Evolutionary conservation across 2,113 vertebrate species (phyloP).

Genomic region (Heterocephalus glaber): DNA sequence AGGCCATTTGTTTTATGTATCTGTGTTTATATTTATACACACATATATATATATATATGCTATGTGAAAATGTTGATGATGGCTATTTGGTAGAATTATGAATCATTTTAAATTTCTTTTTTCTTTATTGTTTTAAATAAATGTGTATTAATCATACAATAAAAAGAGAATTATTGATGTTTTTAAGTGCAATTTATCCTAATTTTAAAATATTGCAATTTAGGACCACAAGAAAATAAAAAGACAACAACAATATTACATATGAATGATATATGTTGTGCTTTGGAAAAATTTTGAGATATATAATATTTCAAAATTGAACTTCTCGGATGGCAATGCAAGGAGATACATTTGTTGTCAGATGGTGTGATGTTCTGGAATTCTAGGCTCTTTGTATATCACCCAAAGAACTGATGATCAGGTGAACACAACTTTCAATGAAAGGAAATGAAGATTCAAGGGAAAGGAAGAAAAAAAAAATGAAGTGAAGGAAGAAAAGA

Average conservation of each 20-base stretch:
- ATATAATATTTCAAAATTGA: not conserved
- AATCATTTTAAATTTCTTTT: not conserved
- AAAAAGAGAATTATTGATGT: not conserved
- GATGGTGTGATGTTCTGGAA: not conserved
- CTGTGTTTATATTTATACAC: not conserved
- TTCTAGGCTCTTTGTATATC: not conserved
- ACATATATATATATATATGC: not conserved
- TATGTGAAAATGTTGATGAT: not conserved
- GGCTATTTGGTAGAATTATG: not conserved
- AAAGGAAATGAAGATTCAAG: not conserved
- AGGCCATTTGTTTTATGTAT: not conserved
- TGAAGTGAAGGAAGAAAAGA: not conserved
- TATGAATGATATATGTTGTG: not conserved
- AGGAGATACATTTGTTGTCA: not conserved
- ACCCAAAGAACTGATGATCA: not conserved
- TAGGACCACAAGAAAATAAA: not conserved
- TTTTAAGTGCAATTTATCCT: not conserved
- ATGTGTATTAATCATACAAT: not conserved
- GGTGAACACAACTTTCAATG: not conserved
- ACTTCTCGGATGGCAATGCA: not conserved
- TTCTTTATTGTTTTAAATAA: not conserved
- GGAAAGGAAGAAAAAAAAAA: not conserved
- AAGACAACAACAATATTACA: not conserved
- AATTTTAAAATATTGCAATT: conserved; percentile 34
- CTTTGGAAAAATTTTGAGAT: not conserved